Conservation (phyloP, 2,888 invertebrate species). For the Drosophila kuntzei region DNA sequence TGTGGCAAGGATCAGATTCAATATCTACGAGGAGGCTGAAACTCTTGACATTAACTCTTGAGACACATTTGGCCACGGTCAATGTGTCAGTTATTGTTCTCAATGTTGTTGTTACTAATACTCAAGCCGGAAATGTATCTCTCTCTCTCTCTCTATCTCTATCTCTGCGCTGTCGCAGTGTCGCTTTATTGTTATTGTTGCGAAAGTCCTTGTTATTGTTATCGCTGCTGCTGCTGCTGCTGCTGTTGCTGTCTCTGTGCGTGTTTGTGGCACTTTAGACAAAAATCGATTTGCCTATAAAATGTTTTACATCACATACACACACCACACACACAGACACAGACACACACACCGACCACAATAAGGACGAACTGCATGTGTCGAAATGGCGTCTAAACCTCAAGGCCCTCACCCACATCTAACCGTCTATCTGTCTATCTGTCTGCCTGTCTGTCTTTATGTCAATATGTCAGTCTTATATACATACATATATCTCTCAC, state of each 20-base stretch:
- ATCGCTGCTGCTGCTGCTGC: conserved; percentile 27
- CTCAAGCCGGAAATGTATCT: conserved; percentile 47
- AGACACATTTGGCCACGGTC: conserved; percentile 54
- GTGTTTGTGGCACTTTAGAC: conserved; percentile 81
- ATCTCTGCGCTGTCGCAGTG: conserved; percentile 46
- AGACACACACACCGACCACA: conserved; percentile 30
- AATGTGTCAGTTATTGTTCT: conserved; percentile 47
- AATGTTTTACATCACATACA: conserved; percentile 73
- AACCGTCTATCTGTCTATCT: conserved; percentile 3
- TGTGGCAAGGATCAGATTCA: conserved; percentile 48
- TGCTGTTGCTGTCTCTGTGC: conserved; percentile 48
- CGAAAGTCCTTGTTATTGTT: conserved; percentile 66
- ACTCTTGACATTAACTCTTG: conserved; percentile 45
- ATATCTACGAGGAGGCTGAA: conserved; percentile 29
- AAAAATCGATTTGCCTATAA: conserved; percentile 82
- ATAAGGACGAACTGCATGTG: conserved; percentile 46
- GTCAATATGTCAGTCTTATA: conserved; percentile 60
- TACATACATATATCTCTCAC: conserved; percentile 4
- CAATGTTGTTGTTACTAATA: conserved; percentile 50
- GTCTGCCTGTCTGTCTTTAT: conserved; percentile 16
- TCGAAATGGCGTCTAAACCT: conserved; percentile 42
- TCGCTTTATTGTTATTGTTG: conserved; percentile 66
- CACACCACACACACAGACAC: conserved; percentile 38
- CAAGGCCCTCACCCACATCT: conserved; percentile 23
- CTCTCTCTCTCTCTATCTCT: not conserved